Evolutionary conservation across 2,888 invertebrate genomes (phyloP).

Genomic region (Acrobasis repandana): DNA sequence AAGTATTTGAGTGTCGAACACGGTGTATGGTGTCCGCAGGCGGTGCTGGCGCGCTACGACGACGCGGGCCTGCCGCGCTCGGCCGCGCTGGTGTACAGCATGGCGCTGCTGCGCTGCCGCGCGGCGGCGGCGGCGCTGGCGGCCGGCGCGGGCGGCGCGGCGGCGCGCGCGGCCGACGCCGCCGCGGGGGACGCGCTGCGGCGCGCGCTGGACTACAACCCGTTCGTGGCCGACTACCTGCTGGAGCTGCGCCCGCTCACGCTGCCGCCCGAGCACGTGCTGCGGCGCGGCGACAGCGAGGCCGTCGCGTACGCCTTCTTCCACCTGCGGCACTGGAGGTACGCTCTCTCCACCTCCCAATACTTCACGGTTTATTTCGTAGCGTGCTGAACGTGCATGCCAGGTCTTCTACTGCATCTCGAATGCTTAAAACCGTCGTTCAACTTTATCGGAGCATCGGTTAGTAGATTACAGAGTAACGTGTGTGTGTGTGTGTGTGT

Average conservation of each 20-base stretch:
- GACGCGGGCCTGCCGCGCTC: constrained; percentile 97
- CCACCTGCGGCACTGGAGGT: constrained; percentile 98
- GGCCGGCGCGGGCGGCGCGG: constrained; percentile 80
- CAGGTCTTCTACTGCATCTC: too few relatives aligned
- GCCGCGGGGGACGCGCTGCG: constrained; percentile 87
- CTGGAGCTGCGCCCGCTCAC: constrained; percentile 97
- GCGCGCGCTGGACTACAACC: constrained; percentile 98
- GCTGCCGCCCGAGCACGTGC: constrained; percentile 97
- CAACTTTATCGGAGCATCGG: too few relatives aligned
- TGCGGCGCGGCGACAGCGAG: constrained; percentile 98
- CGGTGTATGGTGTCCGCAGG: constrained; percentile 34
- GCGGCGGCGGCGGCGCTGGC: constrained; percentile 91
- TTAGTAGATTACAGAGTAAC: too few relatives aligned
- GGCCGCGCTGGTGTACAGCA: constrained; percentile 97
- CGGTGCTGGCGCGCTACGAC: constrained; percentile 84
- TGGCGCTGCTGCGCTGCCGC: constrained; percentile 95
- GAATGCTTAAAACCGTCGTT: too few relatives aligned
- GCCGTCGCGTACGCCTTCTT: constrained; percentile 98
- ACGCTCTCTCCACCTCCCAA: not conserved
- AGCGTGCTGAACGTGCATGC: too few relatives aligned
- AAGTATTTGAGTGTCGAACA: too few relatives aligned
- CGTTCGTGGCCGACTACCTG: constrained; percentile 98
- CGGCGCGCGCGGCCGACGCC: constrained; percentile 91
- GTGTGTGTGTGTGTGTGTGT: constrained; percentile 80
- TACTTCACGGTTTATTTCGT: too few relatives aligned